Evolutionary conservation across 2,888 invertebrate species (phyloP).

Genomic region (Crematogaster levior): DNA sequence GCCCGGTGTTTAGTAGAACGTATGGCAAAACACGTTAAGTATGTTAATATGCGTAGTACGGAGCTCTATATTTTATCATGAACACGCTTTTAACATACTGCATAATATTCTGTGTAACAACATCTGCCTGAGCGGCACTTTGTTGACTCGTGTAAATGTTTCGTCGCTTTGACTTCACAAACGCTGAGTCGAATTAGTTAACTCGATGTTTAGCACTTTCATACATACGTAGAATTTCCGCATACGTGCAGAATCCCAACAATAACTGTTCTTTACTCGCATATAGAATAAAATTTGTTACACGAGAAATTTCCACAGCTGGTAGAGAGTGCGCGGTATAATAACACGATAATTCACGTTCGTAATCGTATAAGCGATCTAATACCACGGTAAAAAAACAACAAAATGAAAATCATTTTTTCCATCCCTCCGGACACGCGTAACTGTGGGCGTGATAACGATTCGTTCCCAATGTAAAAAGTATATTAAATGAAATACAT

Average conservation of each 20-base stretch:
- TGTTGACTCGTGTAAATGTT: constrained; percentile 41
- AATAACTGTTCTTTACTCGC: background rate
- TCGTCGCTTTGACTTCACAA: constrained; percentile 34
- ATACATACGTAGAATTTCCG: constrained; percentile 7
- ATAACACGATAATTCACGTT: constrained; percentile 1
- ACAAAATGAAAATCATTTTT: background rate
- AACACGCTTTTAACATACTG: constrained; percentile 19
- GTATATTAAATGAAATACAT: constrained; percentile 30
- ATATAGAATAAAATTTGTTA: background rate
- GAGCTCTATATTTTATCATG: constrained; percentile 6
- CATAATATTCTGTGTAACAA: background rate
- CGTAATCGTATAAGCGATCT: background rate
- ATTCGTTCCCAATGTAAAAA: constrained; percentile 11
- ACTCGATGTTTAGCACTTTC: constrained; percentile 39
- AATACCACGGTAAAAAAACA: background rate
- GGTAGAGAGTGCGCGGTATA: background rate
- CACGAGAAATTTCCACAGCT: background rate
- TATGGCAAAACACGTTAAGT: background rate
- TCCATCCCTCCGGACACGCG: background rate
- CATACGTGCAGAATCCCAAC: constrained; percentile 5
- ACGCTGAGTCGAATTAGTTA: constrained; percentile 41
- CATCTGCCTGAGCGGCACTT: constrained; percentile 16
- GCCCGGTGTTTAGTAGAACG: background rate
- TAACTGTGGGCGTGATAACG: background rate
- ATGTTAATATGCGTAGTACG: background rate